Percentiles rank a stretch among this genome's conserved stretches.
phyloP scores from a whole-genome alignment of 2,888 invertebrate genomes.

The Danaus chrysippus region DNA sequence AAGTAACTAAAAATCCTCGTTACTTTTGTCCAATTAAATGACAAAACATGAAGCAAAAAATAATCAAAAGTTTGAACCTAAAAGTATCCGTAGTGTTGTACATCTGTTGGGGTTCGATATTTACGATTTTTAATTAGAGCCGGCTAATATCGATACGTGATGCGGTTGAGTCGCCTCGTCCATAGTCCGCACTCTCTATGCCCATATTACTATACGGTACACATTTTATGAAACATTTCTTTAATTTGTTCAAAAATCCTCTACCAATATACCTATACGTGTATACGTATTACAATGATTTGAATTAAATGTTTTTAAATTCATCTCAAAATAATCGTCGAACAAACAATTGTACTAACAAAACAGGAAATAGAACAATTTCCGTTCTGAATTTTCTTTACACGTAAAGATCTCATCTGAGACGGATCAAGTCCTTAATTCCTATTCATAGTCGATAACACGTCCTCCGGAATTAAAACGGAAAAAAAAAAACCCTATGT shows the following conservation, averaged over 20 bases:
- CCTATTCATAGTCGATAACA: constrained; percentile 43
- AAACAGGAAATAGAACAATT: not conserved
- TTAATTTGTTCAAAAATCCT: not conserved
- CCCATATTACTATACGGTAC: not conserved
- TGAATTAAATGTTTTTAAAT: too few species aligned
- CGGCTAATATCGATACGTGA: constrained; percentile 43
- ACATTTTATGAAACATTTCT: not conserved
- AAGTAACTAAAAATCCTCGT: too few species aligned
- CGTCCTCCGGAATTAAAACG: constrained; percentile 55
- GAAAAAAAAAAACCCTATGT: constrained; percentile 50
- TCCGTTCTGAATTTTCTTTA: not conserved
- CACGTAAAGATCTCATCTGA: constrained; percentile 7
- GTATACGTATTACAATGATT: too few species aligned
- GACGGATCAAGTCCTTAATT: constrained; percentile 29
- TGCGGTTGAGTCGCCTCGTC: constrained; percentile 23
- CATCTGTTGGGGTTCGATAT: constrained; percentile 39
- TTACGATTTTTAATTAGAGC: constrained; percentile 62
- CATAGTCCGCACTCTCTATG: constrained; percentile 7
- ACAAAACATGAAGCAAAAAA: not conserved
- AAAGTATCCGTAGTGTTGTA: constrained; percentile 31
- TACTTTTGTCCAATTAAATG: too few species aligned
- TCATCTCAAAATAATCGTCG: too few species aligned
- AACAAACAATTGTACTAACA: not conserved
- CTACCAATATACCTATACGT: not conserved
- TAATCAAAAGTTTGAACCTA: not conserved